phyloP scores from a whole-genome alignment of 2,797 vertebrate genomes.

The Gorsachius magnificus region DNA sequence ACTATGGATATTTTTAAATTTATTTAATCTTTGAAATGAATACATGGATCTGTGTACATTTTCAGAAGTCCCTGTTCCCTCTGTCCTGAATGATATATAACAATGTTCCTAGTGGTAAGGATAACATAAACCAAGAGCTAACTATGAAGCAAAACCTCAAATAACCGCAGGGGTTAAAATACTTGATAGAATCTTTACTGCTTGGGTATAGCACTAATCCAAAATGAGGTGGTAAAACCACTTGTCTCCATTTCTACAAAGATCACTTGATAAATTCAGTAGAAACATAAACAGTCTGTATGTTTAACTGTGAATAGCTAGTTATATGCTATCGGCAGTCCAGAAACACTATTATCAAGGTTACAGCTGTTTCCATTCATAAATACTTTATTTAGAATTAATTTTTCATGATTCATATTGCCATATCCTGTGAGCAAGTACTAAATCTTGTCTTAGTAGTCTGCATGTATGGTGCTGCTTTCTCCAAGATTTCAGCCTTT shows the following conservation, averaged over 20 bases:
- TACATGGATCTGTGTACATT: not conserved
- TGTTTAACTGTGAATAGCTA: slow-evolving; percentile 44
- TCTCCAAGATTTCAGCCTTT: not conserved
- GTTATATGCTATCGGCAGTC: slow-evolving; percentile 1
- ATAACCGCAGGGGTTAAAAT: not conserved
- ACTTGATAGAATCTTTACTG: slow-evolving; percentile 10
- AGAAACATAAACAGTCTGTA: slow-evolving; percentile 19
- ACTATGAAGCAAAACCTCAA: not conserved
- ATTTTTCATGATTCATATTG: slow-evolving; percentile 59
- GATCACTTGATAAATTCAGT: slow-evolving; percentile 52
- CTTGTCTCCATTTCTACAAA: slow-evolving; percentile 40
- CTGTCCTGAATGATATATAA: not conserved
- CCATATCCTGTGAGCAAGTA: not conserved
- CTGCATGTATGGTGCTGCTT: not conserved
- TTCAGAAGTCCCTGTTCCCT: not conserved
- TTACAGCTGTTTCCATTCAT: slow-evolving; percentile 56
- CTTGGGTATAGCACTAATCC: not conserved
- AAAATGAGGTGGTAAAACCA: slow-evolving; percentile 32
- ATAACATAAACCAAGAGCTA: not conserved
- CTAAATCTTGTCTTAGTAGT: slow-evolving; percentile 49
- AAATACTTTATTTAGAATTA: slow-evolving; percentile 68
- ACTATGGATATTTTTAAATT: not conserved
- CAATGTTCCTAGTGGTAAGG: not conserved
- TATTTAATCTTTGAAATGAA: not conserved
- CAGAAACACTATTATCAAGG: slow-evolving; percentile 59